Evolutionary conservation across 2,113 vertebrate species (phyloP).

Genomic region (Sylvicapra grimmia): DNA sequence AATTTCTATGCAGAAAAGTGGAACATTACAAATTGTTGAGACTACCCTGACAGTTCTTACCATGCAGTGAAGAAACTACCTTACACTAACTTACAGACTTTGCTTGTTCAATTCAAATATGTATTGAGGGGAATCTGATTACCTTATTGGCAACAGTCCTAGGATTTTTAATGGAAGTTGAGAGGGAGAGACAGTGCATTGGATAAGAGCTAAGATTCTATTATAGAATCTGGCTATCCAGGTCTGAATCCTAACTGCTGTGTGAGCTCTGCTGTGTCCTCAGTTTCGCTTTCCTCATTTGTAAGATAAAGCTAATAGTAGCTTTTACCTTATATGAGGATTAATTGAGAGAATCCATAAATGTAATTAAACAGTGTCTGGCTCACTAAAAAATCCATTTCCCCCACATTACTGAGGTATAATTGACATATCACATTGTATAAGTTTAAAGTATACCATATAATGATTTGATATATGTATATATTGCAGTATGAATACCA

Average conservation of each 20-base stretch:
- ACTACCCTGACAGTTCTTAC: neutral
- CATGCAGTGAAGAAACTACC: neutral
- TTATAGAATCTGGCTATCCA: neutral
- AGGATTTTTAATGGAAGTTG: neutral
- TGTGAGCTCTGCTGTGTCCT: neutral
- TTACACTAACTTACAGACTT: neutral
- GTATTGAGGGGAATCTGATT: neutral
- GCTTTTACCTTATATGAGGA: neutral
- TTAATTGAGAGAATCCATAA: neutral
- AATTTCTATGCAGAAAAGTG: neutral
- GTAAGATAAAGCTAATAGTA: neutral
- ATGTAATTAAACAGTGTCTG: neutral
- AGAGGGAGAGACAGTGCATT: neutral
- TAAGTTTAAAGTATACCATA: neutral
- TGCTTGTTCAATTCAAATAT: neutral
- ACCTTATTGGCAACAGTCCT: neutral
- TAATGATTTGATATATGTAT: neutral
- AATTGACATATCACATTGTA: neutral
- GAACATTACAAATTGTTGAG: neutral
- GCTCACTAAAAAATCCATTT: neutral
- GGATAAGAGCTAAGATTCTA: neutral
- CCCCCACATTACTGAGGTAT: neutral
- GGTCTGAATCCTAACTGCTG: neutral
- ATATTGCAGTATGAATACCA: neutral
- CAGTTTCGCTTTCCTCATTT: neutral